These are phyloP conservation scores for Tinamus major DNA, from an alignment of 2,797 vertebrate genomes.

Conservation along the genomic window DNA sequence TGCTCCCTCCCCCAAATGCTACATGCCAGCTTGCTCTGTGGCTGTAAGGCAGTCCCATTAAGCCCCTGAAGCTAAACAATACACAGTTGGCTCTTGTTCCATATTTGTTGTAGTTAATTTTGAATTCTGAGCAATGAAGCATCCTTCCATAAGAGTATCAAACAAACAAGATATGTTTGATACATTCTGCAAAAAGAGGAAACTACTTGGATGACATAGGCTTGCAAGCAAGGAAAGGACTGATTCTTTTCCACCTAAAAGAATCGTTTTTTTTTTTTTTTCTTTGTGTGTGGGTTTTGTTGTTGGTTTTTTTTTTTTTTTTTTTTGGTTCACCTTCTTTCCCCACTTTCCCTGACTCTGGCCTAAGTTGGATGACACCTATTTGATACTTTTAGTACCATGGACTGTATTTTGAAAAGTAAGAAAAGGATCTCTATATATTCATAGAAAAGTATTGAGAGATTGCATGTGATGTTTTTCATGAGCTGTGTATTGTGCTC, in stretches of 20 bases:
- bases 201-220: not conserved
- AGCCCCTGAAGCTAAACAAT: not conserved
- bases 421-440: not conserved
- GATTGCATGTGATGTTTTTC: not conserved
- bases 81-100: not conserved
- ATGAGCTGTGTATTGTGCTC: accelerated
- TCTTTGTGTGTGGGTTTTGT: no score
- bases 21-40: not conserved
- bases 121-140: not conserved
- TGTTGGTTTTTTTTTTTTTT: no score
- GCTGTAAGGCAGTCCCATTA: not conserved
- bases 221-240: accelerated
- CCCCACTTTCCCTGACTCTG: not conserved
- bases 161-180: not conserved
- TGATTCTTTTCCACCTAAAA: not conserved
- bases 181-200: not conserved
- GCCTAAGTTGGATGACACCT: not conserved
- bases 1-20: not conserved
- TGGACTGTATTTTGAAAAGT: not conserved
- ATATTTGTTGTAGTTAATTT: not conserved
- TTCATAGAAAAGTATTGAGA: not conserved
- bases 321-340: not conserved
- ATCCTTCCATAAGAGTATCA: not conserved
- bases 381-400: not conserved
- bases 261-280: not conserved